These are phyloP conservation scores for Campopleginae sp. DNA, from an alignment of 2,888 invertebrate genomes.

Conservation along the genomic window DNA sequence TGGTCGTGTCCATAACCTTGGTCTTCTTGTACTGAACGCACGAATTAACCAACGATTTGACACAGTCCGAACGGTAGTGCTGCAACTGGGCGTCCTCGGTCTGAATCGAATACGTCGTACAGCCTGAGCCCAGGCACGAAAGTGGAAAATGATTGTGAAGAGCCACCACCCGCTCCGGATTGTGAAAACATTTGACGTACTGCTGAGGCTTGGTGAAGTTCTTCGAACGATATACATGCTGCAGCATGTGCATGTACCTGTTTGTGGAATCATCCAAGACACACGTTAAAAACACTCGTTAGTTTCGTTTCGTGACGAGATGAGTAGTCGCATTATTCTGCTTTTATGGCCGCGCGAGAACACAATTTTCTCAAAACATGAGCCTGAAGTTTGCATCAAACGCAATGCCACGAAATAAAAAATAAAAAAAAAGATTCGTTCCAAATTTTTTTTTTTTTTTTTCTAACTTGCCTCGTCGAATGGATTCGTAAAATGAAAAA, in stretches of 20 bases:
- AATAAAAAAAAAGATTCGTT: too few species aligned
- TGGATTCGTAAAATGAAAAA: too few species aligned
- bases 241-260: conserved; percentile 96
- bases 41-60: conserved; percentile 92
- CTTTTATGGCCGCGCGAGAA: too few species aligned
- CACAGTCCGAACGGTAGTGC: conserved; percentile 97
- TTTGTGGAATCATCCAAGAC: conserved; percentile 14
- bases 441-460: too few species aligned
- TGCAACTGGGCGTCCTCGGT: conserved; percentile 94
- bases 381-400: too few species aligned
- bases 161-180: conserved; percentile 94
- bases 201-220: conserved; percentile 97
- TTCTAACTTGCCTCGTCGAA: too few species aligned
- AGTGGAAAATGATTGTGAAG: conserved; percentile 97
- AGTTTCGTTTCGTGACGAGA: background rate
- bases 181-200: conserved; percentile 97
- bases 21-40: conserved; percentile 93
- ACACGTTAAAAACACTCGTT: conserved; percentile 21
- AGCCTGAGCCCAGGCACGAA: conserved; percentile 92
- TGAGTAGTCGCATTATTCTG: too few species aligned
- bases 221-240: conserved; percentile 94
- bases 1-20: conserved; percentile 92
- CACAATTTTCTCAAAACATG: too few species aligned
- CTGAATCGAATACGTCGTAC: conserved; percentile 93
- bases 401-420: too few species aligned